Evolutionary conservation across 2,888 invertebrate species (phyloP).

Genomic region (Cheilosia soror): DNA sequence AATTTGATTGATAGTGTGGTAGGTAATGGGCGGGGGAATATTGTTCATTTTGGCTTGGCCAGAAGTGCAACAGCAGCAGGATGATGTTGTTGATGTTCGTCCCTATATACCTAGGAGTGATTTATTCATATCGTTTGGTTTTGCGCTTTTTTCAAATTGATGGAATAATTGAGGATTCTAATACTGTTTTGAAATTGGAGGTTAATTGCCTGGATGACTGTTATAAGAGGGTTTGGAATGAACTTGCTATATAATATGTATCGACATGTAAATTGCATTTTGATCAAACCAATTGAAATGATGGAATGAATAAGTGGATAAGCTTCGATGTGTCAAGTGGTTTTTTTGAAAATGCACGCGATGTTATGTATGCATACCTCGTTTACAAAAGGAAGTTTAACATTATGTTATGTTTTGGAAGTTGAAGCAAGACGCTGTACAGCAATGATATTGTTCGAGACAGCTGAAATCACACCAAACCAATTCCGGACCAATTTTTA

Average conservation of each 20-base stretch:
- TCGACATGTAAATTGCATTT: background rate
- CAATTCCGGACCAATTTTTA: too few relatives aligned
- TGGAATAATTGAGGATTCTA: slow-evolving; percentile 82
- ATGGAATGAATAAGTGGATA: too few relatives aligned
- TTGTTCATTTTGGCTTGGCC: slow-evolving; percentile 6
- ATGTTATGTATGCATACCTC: too few relatives aligned
- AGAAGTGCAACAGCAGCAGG: slow-evolving; percentile 37
- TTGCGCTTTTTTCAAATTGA: slow-evolving; percentile 79
- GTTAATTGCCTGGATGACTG: slow-evolving; percentile 56
- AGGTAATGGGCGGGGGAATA: slow-evolving; percentile 26
- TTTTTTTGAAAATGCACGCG: too few relatives aligned
- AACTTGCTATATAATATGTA: background rate
- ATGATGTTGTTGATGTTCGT: slow-evolving; percentile 10
- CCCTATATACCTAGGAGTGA: slow-evolving; percentile 40
- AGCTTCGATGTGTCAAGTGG: too few relatives aligned
- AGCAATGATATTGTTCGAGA: too few relatives aligned
- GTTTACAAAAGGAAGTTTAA: too few relatives aligned
- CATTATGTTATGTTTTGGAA: too few relatives aligned
- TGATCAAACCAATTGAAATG: too few relatives aligned
- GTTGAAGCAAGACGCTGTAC: too few relatives aligned
- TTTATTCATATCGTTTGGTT: slow-evolving; percentile 63
- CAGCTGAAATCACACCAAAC: too few relatives aligned
- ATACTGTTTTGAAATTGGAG: slow-evolving; percentile 76
- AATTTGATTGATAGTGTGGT: slow-evolving; percentile 71
- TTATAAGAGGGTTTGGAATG: slow-evolving; percentile 16